These are phyloP conservation scores for Crocodylus rhombifer DNA, from an alignment of 2,797 vertebrate species.

Conservation along the genomic window DNA sequence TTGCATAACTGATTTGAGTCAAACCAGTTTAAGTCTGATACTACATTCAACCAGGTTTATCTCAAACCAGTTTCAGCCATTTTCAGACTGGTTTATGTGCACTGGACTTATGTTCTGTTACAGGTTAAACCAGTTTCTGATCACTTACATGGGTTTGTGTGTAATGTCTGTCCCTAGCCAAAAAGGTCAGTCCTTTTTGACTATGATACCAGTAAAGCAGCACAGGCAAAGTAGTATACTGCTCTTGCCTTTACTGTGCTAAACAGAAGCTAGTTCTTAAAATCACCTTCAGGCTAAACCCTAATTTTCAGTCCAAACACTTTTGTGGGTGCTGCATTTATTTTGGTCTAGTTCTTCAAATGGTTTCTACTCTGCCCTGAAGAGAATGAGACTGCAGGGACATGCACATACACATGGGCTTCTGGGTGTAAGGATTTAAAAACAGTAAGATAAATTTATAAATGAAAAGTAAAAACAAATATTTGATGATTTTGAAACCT, in stretches of 20 bases:
- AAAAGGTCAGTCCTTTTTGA: not conserved
- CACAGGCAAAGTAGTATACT: not conserved
- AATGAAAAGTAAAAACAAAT: not conserved
- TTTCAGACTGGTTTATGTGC: too few species aligned
- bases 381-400: constrained; percentile 27
- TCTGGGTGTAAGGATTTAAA: constrained; percentile 23
- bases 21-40: too few species aligned
- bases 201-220: not conserved
- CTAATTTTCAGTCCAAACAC: constrained; percentile 23
- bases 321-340: constrained; percentile 23
- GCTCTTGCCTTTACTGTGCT: constrained; percentile 6
- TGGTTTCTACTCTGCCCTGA: constrained; percentile 1
- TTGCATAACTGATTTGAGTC: too few species aligned
- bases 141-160: too few species aligned
- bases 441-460: not conserved
- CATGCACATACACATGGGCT: constrained; percentile 7
- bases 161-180: too few species aligned
- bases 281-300: constrained; percentile 8
- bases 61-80: too few species aligned
- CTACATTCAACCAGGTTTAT: too few species aligned
- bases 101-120: too few species aligned
- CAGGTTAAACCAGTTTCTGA: too few species aligned
- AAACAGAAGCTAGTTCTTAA: not conserved
- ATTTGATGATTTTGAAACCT: not conserved
- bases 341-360: constrained; percentile 39